These are phyloP conservation scores for Troides oblongomaculatus DNA, from an alignment of 2,888 invertebrate species.

Conservation along the genomic window DNA sequence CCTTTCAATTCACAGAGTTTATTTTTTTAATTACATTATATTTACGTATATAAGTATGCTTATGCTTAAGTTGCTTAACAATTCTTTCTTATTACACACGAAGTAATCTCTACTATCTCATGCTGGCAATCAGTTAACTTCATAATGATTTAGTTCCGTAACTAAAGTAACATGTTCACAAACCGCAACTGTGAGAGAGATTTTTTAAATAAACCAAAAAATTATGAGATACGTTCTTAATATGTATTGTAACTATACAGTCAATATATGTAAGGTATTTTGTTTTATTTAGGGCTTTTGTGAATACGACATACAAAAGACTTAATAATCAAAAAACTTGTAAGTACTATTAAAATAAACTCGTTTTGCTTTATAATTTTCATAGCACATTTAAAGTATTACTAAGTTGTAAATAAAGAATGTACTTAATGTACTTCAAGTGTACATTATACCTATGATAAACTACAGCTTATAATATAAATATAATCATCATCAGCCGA, in stretches of 20 bases:
- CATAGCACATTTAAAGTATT: too few species aligned
- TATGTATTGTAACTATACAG: neutral
- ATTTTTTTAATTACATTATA: neutral
- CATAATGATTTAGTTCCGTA: slow-evolving; percentile 36
- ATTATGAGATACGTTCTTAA: neutral
- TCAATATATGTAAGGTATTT: neutral
- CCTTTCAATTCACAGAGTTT: too few species aligned
- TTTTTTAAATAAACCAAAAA: neutral
- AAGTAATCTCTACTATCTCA: slow-evolving; percentile 31
- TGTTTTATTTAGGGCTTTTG: too few species aligned
- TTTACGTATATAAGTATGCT: slow-evolving; percentile 26
- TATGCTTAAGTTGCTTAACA: slow-evolving; percentile 27
- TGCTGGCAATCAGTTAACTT: slow-evolving; percentile 34
- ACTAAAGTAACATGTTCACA: slow-evolving; percentile 18
- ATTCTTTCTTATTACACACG: slow-evolving; percentile 32
- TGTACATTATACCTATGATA: too few species aligned
- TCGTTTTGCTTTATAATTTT: too few species aligned
- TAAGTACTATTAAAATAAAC: too few species aligned
- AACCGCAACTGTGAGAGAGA: neutral
- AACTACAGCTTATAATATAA: too few species aligned
- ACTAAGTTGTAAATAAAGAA: too few species aligned
- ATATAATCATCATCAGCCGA: too few species aligned
- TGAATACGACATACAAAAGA: too few species aligned
- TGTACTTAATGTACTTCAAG: too few species aligned
- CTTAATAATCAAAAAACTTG: too few species aligned